phyloP scores from a whole-genome alignment of 2,888 invertebrate species.

The Apamea crenata region DNA sequence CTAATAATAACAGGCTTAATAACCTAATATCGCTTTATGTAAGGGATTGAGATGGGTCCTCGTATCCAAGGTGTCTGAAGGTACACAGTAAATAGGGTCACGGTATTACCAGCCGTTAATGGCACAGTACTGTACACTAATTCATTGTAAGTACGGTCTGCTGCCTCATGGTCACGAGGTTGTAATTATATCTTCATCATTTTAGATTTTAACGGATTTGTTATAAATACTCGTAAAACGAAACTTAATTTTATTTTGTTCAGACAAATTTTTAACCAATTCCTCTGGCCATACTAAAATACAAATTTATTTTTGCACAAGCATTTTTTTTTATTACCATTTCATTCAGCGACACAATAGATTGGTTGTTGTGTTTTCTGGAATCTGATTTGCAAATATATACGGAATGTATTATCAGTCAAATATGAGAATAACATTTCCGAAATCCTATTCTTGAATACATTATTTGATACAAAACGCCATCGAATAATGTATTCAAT shows the following conservation, averaged over 20 bases:
- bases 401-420: conserved; percentile 6
- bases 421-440: conserved; percentile 23
- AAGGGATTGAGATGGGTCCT: conserved; percentile 54
- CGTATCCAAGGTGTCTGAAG: conserved; percentile 38
- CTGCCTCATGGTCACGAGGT: not conserved
- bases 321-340: not conserved
- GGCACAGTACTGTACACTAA: conserved; percentile 4
- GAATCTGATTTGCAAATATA: conserved; percentile 2
- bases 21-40: conserved; percentile 63
- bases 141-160: conserved; percentile 3
- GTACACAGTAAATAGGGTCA: conserved; percentile 46
- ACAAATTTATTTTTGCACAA: not conserved
- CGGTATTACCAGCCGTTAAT: conserved; percentile 24
- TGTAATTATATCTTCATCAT: not conserved
- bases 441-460: conserved; percentile 32
- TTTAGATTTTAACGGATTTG: not conserved
- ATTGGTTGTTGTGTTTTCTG: not conserved
- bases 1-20: conserved; percentile 60
- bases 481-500: not conserved
- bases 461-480: conserved; percentile 34
- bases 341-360: not conserved
- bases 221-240: not conserved
- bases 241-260: not conserved
- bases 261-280: not conserved
- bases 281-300: not conserved